Evolutionary conservation across 1,140 invertebrate species (phyloP), one percentile per base, ranked within the genome.

Genomic region (Atopsyche davidsoni): DNA sequence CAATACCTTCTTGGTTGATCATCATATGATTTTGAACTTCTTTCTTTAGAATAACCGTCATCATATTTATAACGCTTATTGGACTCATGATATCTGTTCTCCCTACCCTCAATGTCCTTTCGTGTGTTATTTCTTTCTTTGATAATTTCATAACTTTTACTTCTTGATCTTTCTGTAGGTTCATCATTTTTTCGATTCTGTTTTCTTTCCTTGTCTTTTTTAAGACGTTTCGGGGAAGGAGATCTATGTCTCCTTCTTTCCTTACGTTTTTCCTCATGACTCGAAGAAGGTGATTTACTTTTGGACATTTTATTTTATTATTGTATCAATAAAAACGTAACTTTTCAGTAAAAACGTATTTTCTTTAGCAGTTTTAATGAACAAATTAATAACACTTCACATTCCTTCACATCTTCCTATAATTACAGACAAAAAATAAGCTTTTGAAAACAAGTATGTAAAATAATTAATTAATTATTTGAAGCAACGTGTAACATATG

Each of bases 1-100:
- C 55, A 45, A 53, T 49, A 49, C 16, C 46, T 31, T 47, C 46
- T 50, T 40, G 14, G n/a, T 40, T 40, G 2, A 10, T 11, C n/a
- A 9, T 9, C 24, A 9, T 23, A 21, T 23, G 17, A 6, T 11
- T 11, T 4, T 35, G 3, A 9, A 17, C 23, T 3, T 35, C 21
- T 13, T 38, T 9, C 6, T 14, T 46, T n/a, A n/a, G 19, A 10
- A 35, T 35, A 4, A n/a, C 18, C 19, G 11, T 48, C 46, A 18
- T 40, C 32, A 31, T 39, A 21, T 38, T 38, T 40, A 19, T 48
- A 48, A 18, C 46, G 13, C 34, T 40, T 40, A 16, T 14, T 16
- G 2, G 46, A 11, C 13, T 28, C 7, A 9, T 28, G 7, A 28
- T 28, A 28, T 7, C 13, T n/a, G n/a, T n/a, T 28, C 25, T 7